These are phyloP conservation scores for Cryptoblepharus egeriae DNA, from an alignment of 2,797 vertebrate species.

Conservation along the genomic window DNA sequence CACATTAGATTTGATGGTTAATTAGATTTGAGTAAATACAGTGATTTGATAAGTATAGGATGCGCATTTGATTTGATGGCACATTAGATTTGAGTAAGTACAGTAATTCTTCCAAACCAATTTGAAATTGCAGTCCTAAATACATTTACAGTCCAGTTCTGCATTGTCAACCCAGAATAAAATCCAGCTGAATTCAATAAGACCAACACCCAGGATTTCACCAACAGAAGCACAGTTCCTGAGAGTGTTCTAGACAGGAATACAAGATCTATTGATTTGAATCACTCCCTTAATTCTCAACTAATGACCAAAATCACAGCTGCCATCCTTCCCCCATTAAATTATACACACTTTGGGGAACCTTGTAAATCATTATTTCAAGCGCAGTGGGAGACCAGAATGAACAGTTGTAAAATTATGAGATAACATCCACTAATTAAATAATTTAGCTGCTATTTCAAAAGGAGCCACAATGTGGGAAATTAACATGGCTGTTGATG, in stretches of 20 bases:
- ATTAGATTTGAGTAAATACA: too few species aligned
- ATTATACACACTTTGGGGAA: slow-evolving; percentile 41
- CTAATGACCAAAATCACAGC: slow-evolving; percentile 40
- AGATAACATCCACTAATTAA: background rate
- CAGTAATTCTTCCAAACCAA: too few species aligned
- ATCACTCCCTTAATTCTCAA: slow-evolving; percentile 33
- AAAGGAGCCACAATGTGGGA: slow-evolving; percentile 55
- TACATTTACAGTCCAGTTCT: too few species aligned
- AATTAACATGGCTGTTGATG: background rate
- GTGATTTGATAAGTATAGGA: too few species aligned
- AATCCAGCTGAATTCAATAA: too few species aligned
- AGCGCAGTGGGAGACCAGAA: background rate
- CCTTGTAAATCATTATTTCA: slow-evolving; percentile 43
- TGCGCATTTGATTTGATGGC: too few species aligned
- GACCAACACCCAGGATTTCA: slow-evolving; percentile 25
- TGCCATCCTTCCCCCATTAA: slow-evolving; percentile 43
- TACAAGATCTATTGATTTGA: slow-evolving; percentile 11
- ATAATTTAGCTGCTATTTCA: slow-evolving; percentile 27
- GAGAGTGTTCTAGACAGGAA: slow-evolving; percentile 52
- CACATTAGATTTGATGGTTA: too few species aligned
- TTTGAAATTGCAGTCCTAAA: too few species aligned
- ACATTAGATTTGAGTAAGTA: too few species aligned
- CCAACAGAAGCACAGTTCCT: slow-evolving; percentile 36
- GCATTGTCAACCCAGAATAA: too few species aligned
- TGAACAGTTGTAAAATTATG: slow-evolving; percentile 3